Conservation (phyloP, 2,113 vertebrate genomes). For the Nannospalax galili region DNA sequence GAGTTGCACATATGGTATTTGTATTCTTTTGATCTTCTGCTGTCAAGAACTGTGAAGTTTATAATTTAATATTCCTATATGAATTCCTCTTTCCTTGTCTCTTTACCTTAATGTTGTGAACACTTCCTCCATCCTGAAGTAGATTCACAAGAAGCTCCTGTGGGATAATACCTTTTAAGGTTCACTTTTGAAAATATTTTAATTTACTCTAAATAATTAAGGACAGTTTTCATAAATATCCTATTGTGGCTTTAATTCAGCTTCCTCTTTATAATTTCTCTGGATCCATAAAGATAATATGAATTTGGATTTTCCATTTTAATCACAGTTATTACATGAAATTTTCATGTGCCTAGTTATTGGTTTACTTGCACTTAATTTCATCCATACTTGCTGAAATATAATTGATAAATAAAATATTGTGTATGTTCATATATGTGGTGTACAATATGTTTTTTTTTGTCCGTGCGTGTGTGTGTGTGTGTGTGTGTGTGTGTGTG, state of each 20-base stretch:
- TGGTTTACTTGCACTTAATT: not conserved
- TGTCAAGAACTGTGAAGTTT: too few species aligned
- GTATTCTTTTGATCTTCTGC: too few species aligned
- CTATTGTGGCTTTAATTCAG: not conserved
- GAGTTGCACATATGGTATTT: rapidly evolving
- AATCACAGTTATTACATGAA: not conserved
- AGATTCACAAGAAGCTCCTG: not conserved
- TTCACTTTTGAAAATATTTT: not conserved
- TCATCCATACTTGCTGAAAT: not conserved
- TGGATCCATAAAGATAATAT: not conserved
- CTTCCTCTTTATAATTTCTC: not conserved
- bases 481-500: not conserved
- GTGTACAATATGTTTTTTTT: not conserved
- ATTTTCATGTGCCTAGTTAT: not conserved
- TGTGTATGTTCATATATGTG: not conserved
- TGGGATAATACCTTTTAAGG: not conserved
- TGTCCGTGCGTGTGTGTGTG: too few species aligned
- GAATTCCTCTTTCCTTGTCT: too few species aligned
- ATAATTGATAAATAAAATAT: not conserved
- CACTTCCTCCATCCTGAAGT: not conserved
- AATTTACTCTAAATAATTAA: not conserved
- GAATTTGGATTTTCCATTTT: not conserved
- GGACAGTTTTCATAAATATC: not conserved
- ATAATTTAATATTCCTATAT: too few species aligned
- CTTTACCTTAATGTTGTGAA: too few species aligned